Evolutionary conservation across 2,888 invertebrate genomes (phyloP), one percentile per base, ranked within the genome.

Genomic region (Nomada hirtipes): DNA sequence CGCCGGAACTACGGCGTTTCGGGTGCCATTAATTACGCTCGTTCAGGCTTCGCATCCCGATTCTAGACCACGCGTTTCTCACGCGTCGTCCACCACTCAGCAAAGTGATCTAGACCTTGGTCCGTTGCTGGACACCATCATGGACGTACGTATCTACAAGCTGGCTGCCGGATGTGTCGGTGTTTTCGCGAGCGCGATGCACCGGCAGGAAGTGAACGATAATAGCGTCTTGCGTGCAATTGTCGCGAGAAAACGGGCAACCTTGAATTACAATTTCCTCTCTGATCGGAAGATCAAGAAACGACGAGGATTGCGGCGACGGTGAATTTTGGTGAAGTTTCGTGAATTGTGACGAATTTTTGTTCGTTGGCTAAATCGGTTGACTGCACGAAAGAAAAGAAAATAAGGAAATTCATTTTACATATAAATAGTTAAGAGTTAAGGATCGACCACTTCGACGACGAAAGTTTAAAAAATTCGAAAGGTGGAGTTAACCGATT

Each of bases 1-100:
- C 83, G 69, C 71, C 77, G 83, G 83, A 83, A 82, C 74, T 60
- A 72, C 83, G 71, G 78, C 71, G 64, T 75, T 83, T 83, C 73
- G 78, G 61, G 78, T 64, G 68, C 78, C 59, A 83, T 83, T 83
- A 78, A 83, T 80, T 83, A 76, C 78, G 74, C 23, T 69, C 79
- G 71, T 74, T 69, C 59, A 75, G 59, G 72, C 75, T 68, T 68
- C 55, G 44, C 64, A 65, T 61, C 55, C 65, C 59, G 47, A 69
- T 80, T 68, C 64, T 68, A 15, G 61, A 53, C 26, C 68, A 52
- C 42, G 55, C 53, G 60, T 73, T 63, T 63, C 63, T 73, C 80
- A 60, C 73, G 55, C 59, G 50, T 18, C 18, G 23, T 69, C 36
- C 44, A 52, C 10, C 59, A 36, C 20, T 10, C 44, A 15, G 44